Percentiles rank a stretch among this genome's conserved stretches.
Conservation (phyloP, 1,140 invertebrate species). For the Babylonia areolata region DNA sequence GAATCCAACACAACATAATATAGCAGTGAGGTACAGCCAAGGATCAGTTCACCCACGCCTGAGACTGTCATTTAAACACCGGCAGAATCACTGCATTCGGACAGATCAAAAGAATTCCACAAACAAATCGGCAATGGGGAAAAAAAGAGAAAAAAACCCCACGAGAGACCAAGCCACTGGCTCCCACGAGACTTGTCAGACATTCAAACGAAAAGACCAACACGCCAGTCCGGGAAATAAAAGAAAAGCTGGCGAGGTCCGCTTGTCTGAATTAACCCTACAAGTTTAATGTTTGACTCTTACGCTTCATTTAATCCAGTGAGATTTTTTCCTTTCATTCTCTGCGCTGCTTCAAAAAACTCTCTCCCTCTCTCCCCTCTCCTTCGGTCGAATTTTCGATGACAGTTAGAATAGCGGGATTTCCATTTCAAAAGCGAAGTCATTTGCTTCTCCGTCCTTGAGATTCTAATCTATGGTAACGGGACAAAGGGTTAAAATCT, state of each 20-base stretch:
- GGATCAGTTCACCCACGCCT: too few species aligned
- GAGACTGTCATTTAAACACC: too few species aligned
- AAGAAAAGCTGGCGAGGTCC: neutral
- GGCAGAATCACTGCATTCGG: neutral
- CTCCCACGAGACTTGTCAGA: neutral
- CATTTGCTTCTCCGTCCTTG: neutral
- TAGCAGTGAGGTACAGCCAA: too few species aligned
- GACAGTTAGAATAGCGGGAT: neutral
- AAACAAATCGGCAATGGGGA: neutral
- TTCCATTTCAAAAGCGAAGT: neutral
- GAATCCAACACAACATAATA: too few species aligned
- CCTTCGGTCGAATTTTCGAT: neutral
- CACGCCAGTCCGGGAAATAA: too few species aligned
- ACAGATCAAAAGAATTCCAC: neutral
- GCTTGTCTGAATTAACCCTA: neutral
- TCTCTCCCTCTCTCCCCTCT: neutral
- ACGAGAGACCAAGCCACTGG: neutral
- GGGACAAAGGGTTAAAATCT: neutral
- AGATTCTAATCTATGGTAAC: neutral
- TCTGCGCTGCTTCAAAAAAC: neutral
- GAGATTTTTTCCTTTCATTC: neutral
- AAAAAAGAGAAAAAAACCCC: too few species aligned
- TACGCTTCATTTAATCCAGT: slow-evolving; percentile 1
- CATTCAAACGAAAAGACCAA: neutral
- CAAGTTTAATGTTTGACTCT: neutral